Evolutionary conservation across 1,140 invertebrate species (phyloP), one percentile per base, ranked within the genome.

Genomic region (Drosophila takahashii): DNA sequence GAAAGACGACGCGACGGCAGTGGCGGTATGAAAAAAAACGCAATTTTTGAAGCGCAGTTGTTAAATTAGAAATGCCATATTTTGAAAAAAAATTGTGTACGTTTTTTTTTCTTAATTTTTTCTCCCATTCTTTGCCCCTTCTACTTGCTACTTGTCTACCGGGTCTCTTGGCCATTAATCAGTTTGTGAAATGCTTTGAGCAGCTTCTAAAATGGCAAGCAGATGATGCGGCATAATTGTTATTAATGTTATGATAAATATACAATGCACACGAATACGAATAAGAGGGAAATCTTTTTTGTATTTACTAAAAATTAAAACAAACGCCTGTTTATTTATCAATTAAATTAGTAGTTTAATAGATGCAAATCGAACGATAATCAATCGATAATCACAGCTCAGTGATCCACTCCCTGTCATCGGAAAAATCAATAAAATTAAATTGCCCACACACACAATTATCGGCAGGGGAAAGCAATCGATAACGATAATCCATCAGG

Each of bases 11-110:
- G 36, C 8, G 7, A 36, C 51, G 44, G 36, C 47, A 27, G 34
- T 29, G 36, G 8, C 42, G 27, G 42, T n/a, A 54, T 16, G 22
- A 54, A 51, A 74, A 73, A 45, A 65, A 74, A 80, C 77, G 81
- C 77, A 85, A 80, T 77, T 85, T 79, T 84, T 81, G 81, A 81
- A 86, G 81, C 81, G 81, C 81, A 85, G 81, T 86, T 85, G 71
- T 77, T 85, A 84, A 83, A 83, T 83, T 83, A 83, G 70, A 83
- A 84, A 83, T 83, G 80, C 79, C 79, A 81, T 83, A 78, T 76
- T 81, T 81, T 81, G 60, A 64, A 60, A 75, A 79, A 77, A 54
- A 57, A 73, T 50, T 39, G 34, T 44, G 16, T 18, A 10, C 4
- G 4, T 37, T 15, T 29, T 48, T 37, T 58, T 56, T 76, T 45